Evolutionary conservation across 1,140 invertebrate species (phyloP).

Genomic region (Penaeus indicus): DNA sequence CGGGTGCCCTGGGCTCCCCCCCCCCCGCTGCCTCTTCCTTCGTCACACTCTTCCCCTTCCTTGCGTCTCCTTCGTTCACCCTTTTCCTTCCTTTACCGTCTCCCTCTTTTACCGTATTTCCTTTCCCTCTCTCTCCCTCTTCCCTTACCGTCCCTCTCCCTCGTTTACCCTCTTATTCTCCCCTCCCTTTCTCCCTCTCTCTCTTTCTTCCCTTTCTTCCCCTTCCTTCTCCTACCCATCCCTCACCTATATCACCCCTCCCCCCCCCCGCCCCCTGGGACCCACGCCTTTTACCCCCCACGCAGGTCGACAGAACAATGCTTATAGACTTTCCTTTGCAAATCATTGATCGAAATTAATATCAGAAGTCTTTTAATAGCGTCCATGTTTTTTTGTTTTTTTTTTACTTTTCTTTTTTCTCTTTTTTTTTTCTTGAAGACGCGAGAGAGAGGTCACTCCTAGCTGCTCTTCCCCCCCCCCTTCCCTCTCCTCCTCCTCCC

Average conservation of each 20-base stretch:
- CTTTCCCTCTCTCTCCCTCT: neutral
- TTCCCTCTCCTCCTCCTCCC: neutral
- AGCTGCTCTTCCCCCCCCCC: neutral
- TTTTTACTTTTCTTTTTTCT: neutral
- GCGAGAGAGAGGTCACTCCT: neutral
- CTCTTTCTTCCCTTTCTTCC: neutral
- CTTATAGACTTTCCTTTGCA: constrained; percentile 50
- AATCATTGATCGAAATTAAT: constrained; percentile 60
- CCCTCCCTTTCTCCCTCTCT: neutral
- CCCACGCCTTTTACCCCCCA: neutral
- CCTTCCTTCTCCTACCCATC: neutral
- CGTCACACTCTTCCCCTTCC: neutral
- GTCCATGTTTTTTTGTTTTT: neutral
- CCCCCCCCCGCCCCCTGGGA: neutral
- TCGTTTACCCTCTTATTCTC: constrained; percentile 3
- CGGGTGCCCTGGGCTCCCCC: neutral
- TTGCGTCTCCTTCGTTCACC: neutral
- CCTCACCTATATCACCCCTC: neutral
- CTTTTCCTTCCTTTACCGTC: constrained; percentile 12
- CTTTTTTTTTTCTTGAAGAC: neutral
- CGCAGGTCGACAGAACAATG: constrained; percentile 20
- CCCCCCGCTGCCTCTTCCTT: neutral
- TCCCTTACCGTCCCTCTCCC: constrained; percentile 16
- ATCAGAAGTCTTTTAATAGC: constrained; percentile 8
- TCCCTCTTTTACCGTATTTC: neutral